phyloP scores from a whole-genome alignment of 2,113 vertebrate species.

The Enhydra lutris region DNA sequence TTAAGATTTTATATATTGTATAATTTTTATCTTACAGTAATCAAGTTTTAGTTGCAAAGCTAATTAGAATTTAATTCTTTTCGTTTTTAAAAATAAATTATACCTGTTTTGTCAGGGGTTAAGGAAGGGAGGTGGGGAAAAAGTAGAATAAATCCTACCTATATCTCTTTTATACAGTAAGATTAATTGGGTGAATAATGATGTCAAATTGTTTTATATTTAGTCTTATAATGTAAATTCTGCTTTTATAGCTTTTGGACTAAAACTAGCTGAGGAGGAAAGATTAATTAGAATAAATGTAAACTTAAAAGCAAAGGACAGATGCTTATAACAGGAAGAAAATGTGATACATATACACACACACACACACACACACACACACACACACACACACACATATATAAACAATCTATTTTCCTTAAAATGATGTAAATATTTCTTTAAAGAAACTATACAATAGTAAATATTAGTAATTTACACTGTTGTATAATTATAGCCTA shows the following conservation, averaged over 20 bases:
- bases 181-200: not conserved
- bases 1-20: not conserved
- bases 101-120: not conserved
- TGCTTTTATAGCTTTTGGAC: not conserved
- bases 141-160: not conserved
- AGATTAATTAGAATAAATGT: not conserved
- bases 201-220: not conserved
- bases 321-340: not conserved
- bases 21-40: not conserved
- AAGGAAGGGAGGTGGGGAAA: not conserved
- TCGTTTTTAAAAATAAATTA: not conserved
- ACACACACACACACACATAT: not conserved
- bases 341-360: too few relatives aligned
- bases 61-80: constrained; percentile 26
- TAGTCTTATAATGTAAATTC: not conserved
- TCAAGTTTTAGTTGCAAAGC: not conserved
- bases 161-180: not conserved
- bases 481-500: not conserved
- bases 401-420: not conserved
- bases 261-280: not conserved
- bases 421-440: not conserved
- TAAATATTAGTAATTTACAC: not conserved
- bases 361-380: too few relatives aligned
- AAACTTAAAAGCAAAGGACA: constrained; percentile 1
- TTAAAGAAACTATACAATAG: not conserved